Evolutionary conservation across 1,140 invertebrate genomes (phyloP), one percentile per base, ranked within the genome.

Genomic region (Amphibalanus amphitrite): DNA sequence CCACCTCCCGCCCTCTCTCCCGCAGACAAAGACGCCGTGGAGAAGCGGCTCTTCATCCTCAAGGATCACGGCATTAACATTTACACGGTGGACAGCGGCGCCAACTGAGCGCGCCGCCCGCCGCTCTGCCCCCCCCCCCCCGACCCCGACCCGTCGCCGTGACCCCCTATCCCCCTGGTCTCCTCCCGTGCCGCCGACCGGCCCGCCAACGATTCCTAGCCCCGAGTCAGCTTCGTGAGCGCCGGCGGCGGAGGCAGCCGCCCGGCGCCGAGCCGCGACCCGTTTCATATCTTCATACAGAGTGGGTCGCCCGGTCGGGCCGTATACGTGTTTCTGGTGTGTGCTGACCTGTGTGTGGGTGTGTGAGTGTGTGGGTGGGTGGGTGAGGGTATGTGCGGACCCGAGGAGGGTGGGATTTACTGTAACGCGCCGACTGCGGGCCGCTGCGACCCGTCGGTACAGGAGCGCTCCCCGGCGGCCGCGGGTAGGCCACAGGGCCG

Each of bases 11-110:
- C 15, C 33, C 33, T 4, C 15, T 38, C 67, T 70, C 33, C n/a
- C 26, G 64, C 79, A 92, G 92, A 96, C 82, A 93, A 93, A 82
- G 90, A 92, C 78, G 91, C 92, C 20, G 93, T 96, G 29, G 93
- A 96, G 78, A 94, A 91, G 79, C 84, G 93, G 70, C 82, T 96
- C 26, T 89, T 85, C 76, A 87, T 93, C 74, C 84, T 96, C 71
- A 90, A 94, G 79, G 86, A 90, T 77, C 89, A 92, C 84, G 91
- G 91, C 29, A 72, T 74, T 25, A 67, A 67, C 65, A 67, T 67
- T 26, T 67, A 67, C 65, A 67, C 65, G n/a, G 65, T 67, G n/a
- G 65, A 67, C 65, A 28, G 65, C 65, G 15, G 3, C 17, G n/a
- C 65, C 17, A 28, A 28, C 65, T 67, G 65, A 67, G 65, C 28